These are phyloP conservation scores for Wiebesia pumilae DNA, from an alignment of 1,140 invertebrate species.

Conservation along the genomic window DNA sequence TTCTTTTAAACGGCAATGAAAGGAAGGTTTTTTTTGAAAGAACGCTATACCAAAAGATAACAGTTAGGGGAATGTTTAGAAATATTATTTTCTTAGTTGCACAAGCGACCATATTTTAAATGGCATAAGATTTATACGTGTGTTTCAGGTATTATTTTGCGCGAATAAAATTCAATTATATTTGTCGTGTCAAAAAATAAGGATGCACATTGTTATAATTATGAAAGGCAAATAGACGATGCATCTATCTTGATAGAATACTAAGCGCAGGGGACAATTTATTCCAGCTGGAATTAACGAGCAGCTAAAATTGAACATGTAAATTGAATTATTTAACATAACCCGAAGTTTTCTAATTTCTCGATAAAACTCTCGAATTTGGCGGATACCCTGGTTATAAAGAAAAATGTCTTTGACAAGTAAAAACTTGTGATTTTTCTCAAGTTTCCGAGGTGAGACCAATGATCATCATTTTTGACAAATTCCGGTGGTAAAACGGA, in stretches of 20 bases:
- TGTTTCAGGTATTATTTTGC: no score
- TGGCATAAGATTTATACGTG: no score
- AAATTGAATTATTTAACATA: constrained; percentile 14
- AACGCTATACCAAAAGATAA: neutral
- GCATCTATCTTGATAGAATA: neutral
- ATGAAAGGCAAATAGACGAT: neutral
- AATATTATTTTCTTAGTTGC: neutral
- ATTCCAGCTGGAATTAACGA: neutral
- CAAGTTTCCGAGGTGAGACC: neutral
- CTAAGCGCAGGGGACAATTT: neutral
- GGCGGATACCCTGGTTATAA: neutral
- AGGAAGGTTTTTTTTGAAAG: neutral
- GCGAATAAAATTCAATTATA: no score
- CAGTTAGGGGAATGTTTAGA: neutral
- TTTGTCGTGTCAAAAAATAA: no score
- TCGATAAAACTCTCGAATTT: neutral
- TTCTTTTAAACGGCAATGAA: neutral
- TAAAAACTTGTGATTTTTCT: neutral
- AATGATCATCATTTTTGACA: constrained; percentile 45
- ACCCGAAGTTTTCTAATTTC: neutral
- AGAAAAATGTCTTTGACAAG: neutral
- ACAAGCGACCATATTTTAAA: neutral
- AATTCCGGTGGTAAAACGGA: constrained; percentile 2
- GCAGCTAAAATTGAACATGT: neutral
- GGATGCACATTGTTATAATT: neutral